Base-by-base conservation (phyloP, 2,113 vertebrate genomes). In the Leptocoma aspasia region DNA sequence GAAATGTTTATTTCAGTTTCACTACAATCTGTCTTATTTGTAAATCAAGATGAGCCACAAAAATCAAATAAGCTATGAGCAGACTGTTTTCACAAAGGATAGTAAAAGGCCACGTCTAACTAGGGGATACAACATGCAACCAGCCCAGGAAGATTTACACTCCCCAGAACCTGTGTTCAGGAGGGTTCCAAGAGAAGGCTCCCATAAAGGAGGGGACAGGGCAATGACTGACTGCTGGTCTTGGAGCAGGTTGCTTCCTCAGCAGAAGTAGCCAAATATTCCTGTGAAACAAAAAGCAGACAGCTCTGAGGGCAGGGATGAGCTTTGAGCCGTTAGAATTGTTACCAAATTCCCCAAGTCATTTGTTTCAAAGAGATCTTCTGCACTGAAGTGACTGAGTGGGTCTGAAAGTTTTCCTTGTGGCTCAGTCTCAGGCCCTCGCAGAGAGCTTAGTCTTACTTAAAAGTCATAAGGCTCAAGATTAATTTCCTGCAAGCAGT, bases 171-270 rank as follows among this genome's bases (percentile, higher is more conserved):
- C 7, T 53, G n/a, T 2, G 3, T 15, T 21, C 28, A 49, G 41
- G 66, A 59, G 8, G 1, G 9, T n/a, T 76, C 69, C 23, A 13
- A 39, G 1, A 70, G 37, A 56, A 52, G 64, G 24, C 13, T 28
- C 17, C 17, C 7, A 37, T 61, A 89, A 60, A 59, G 52, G 27
- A 66, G 30, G 8, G 72, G 49, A 64, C 0, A 1, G 47, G 28
- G 30, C 61, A 80, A 37, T 0, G 0, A 41, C 45, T 10, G 60
- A 9, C 37, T 1, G 0, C 71, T 35, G 44, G 6, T 66, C 60
- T 54, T 54, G n/a, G 21, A 65, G 42, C 7, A 30, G 39, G n/a
- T 10, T 42, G 11, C 41, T 79, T 22, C 41, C 31, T 72, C 53
- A 82, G n/a, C 15, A 82, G 53, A 75, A 81, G 47, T 3, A 85